phyloP scores from a whole-genome alignment of 2,797 vertebrate genomes.

The Staurois parvus region DNA sequence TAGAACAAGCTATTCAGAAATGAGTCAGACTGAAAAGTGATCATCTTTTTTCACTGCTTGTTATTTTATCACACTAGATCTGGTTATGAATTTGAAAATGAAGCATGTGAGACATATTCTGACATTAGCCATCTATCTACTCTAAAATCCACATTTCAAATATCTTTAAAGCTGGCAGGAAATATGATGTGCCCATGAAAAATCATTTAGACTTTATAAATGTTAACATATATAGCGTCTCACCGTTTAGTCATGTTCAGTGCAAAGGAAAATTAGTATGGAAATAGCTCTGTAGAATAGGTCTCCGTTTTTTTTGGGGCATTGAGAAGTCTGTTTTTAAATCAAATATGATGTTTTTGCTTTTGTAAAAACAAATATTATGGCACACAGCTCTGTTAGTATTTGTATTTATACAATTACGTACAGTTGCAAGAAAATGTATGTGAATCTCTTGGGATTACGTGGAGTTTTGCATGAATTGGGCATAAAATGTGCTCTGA shows the following conservation, averaged over 20 bases:
- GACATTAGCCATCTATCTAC: conserved; percentile 2
- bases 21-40: conserved; percentile 27
- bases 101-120: conserved; percentile 14
- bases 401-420: too few species aligned
- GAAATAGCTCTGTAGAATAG: background rate
- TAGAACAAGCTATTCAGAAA: conserved; percentile 34
- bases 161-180: background rate
- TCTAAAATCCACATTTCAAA: conserved; percentile 14
- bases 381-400: too few species aligned
- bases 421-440: too few species aligned
- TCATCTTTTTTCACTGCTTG: conserved; percentile 36
- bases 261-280: background rate
- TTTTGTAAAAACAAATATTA: too few species aligned
- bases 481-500: too few species aligned
- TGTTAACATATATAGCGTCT: background rate
- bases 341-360: too few species aligned
- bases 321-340: too few species aligned
- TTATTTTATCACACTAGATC: conserved; percentile 29
- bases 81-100: conserved; percentile 19
- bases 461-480: too few species aligned
- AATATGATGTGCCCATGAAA: conserved; percentile 6
- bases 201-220: background rate
- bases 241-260: background rate
- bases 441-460: too few species aligned
- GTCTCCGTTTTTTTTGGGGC: too few species aligned